A percentile compares a stretch with the other conserved stretches of the same genome.
Evolutionary conservation across 2,888 invertebrate genomes (phyloP).

Genomic region (Melipona beecheii): DNA sequence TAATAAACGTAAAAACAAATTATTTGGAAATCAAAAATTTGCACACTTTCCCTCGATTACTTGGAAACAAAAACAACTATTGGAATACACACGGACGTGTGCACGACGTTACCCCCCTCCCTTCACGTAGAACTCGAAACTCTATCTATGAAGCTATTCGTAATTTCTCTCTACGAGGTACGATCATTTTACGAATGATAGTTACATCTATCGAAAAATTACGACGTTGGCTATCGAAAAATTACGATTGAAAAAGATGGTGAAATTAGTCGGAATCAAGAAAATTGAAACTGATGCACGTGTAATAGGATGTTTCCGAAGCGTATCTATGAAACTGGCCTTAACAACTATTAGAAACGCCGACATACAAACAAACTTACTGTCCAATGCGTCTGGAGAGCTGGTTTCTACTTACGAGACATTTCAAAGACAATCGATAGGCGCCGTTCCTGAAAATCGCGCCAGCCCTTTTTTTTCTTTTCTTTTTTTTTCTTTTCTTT

Average conservation of each 20-base stretch:
- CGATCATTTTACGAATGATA: constrained; percentile 14
- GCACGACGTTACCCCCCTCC: neutral
- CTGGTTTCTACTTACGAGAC: constrained; percentile 75
- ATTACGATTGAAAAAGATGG: constrained; percentile 14
- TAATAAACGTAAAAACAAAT: constrained; percentile 14
- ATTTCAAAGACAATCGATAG: constrained; percentile 73
- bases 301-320: constrained; percentile 19
- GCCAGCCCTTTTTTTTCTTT: constrained; percentile 60
- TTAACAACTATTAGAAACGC: constrained; percentile 61
- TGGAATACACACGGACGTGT: neutral
- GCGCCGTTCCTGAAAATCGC: constrained; percentile 73
- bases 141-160: neutral
- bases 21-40: constrained; percentile 8
- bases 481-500: constrained; percentile 52
- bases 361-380: constrained; percentile 67
- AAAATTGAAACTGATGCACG: constrained; percentile 26
- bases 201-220: neutral
- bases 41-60: constrained; percentile 22
- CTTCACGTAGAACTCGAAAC: neutral
- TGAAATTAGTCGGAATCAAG: constrained; percentile 12
- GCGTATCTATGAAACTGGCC: constrained; percentile 60
- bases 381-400: constrained; percentile 71
- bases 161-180: neutral
- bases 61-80: constrained; percentile 2
- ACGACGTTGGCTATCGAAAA: constrained; percentile 2